Conservation (phyloP, 2,113 vertebrate genomes). For the Alosa alosa region DNA sequence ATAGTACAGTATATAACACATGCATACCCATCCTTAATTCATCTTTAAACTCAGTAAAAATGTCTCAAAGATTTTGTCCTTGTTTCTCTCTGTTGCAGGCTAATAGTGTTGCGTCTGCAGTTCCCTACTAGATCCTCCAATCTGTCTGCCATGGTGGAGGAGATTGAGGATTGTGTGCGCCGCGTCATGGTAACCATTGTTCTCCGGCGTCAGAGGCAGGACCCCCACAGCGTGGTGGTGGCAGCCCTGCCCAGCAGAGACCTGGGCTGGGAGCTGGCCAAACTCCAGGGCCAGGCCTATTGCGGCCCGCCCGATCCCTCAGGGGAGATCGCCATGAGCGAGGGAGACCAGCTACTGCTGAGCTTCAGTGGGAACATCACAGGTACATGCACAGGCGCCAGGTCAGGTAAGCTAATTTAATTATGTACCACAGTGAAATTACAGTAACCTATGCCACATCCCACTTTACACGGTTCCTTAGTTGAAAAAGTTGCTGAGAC, state of each 20-base stretch:
- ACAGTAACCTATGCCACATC: neutral
- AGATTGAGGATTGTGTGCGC: conserved; percentile 70
- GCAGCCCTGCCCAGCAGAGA: conserved; percentile 72
- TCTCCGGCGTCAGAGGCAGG: conserved; percentile 64
- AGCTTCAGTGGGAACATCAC: conserved; percentile 83
- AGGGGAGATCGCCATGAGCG: conserved; percentile 71
- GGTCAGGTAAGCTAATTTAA: neutral
- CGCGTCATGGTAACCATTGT: conserved; percentile 68
- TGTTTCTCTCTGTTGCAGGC: conserved; percentile 56
- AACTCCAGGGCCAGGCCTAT: conserved; percentile 66
- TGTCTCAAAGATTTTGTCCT: neutral
- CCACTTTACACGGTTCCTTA: neutral
- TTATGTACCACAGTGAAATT: neutral
- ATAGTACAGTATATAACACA: neutral
- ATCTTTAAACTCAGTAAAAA: neutral
- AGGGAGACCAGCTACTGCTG: conserved; percentile 82
- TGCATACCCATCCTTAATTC: neutral
- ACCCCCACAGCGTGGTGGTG: conserved; percentile 65
- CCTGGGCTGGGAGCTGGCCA: conserved; percentile 68
- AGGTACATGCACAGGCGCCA: conserved; percentile 66
- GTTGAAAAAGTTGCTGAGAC: no score
- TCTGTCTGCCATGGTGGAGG: conserved; percentile 71
- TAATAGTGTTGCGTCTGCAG: conserved; percentile 75
- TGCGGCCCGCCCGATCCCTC: conserved; percentile 70
- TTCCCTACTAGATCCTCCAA: conserved; percentile 58